phyloP scores from a whole-genome alignment of 2,113 vertebrate genomes.

The Phyllopteryx taeniolatus region DNA sequence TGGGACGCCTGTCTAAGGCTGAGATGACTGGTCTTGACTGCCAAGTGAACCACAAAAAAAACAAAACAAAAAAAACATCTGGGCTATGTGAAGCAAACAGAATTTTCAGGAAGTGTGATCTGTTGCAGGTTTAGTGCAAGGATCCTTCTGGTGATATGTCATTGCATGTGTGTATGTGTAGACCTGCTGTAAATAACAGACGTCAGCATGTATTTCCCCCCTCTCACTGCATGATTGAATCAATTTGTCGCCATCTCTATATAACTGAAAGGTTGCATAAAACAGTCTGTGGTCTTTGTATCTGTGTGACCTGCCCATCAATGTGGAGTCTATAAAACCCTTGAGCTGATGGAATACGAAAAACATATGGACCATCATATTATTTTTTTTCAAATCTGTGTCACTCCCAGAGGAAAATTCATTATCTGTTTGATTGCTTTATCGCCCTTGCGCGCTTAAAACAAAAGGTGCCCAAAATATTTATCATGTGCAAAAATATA shows the following conservation, averaged over 20 bases:
- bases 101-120: slow-evolving; percentile 33
- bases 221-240: slow-evolving; percentile 29
- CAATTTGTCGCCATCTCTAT: slow-evolving; percentile 35
- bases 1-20: slow-evolving; percentile 5
- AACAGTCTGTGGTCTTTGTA: slow-evolving; percentile 24
- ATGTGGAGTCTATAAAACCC: slow-evolving; percentile 15
- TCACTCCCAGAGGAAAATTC: slow-evolving; percentile 34
- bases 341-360: slow-evolving; percentile 30
- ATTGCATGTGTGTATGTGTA: slow-evolving; percentile 18
- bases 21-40: slow-evolving; percentile 27
- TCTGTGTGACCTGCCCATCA: slow-evolving; percentile 9
- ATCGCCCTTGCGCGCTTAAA: slow-evolving; percentile 13
- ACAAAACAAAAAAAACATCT: slow-evolving; percentile 52
- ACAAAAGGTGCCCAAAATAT: slow-evolving; percentile 24
- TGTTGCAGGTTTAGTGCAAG: slow-evolving; percentile 38
- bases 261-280: slow-evolving; percentile 37
- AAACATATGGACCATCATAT: slow-evolving; percentile 43
- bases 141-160: slow-evolving; percentile 22
- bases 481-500: not conserved
- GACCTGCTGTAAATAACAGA: slow-evolving; percentile 42
- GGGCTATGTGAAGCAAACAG: slow-evolving; percentile 26
- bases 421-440: slow-evolving; percentile 46
- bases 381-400: slow-evolving; percentile 31
- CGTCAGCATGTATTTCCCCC: slow-evolving; percentile 22
- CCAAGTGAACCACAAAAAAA: slow-evolving; percentile 51